Percentiles rank a stretch among this genome's conserved stretches.
Conservation (phyloP, 1,140 invertebrate species). For the Meloidogyne floridensis region DNA sequence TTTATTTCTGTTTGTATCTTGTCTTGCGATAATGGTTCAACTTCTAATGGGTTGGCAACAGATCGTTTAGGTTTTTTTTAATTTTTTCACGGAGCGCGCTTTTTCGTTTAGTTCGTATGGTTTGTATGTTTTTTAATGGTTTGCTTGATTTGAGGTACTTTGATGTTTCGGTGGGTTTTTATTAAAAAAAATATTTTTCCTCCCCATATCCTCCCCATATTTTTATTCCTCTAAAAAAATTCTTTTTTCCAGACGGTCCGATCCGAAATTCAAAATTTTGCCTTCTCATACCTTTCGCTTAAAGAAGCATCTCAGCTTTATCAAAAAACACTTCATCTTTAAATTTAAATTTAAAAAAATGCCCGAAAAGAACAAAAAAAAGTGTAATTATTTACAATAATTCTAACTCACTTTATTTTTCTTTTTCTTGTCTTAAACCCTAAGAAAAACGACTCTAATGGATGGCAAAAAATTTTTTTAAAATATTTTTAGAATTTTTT, state of each 20-base stretch:
- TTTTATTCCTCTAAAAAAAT: background rate
- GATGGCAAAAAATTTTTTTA: conserved; percentile 9
- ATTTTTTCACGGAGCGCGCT: too few species aligned
- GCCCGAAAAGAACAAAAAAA: too few species aligned
- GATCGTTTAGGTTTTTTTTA: conserved; percentile 23
- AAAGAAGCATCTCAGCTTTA: conserved; percentile 19
- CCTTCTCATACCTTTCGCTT: conserved; percentile 22
- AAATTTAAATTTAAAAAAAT: background rate
- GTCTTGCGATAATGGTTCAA: conserved; percentile 11
- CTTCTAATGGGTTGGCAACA: background rate
- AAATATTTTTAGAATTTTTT: too few species aligned
- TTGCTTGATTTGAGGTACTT: conserved; percentile 12
- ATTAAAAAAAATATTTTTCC: background rate
- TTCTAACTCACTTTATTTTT: background rate
- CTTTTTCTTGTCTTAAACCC: background rate
- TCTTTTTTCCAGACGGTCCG: background rate
- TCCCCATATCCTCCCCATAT: background rate
- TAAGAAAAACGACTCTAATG: background rate
- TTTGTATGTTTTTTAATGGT: conserved; percentile 15
- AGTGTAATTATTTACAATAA: background rate
- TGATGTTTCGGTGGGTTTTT: background rate
- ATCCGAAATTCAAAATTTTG: conserved; percentile 21
- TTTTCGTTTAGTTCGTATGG: background rate
- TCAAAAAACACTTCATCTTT: conserved; percentile 15
- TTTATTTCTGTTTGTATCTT: conserved; percentile 20